Base-by-base conservation (phyloP, 1,140 invertebrate species). In the Drosophila murphyi region DNA sequence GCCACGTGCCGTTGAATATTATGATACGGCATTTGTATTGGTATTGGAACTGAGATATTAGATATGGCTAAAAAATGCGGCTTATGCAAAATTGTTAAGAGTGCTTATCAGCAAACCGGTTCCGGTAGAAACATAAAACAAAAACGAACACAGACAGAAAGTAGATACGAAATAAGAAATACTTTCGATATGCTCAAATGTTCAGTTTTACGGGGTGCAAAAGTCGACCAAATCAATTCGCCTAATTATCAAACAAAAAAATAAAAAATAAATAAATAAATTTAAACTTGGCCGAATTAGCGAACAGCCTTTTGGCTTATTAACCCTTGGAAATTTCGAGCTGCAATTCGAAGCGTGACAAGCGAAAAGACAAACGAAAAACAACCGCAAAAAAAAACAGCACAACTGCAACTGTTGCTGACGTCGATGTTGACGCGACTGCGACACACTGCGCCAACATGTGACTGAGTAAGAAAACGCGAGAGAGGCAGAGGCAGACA, bases 161-260 rank as follows among this genome's bases (percentile, higher is more conserved):
- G 4, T 20, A 5, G 48, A 67, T 43, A 39, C 34, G 10, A 65
- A 64, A 71, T 63, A 47, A 29, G 3, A 29, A 48, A 37, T 48
- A 48, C 28, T 41, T 41, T 32, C n/a, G 10, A 12, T 20, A 8
- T 20, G 20, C 20, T 0, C 20, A 20, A 20, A 20, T 20, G 20
- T 20, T 20, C 1, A 20, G 20, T 20, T 32, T 12, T 28, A 5
- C 7, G 10, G 31, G 32, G 37, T 52, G 52, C 74, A 62, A 77
- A 77, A 50, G 70, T 78, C 64, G 75, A 52, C 20, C 20, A 61
- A 78, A 74, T 78, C 67, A 43, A 78, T 82, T 82, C 70, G 70
- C 51, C 50, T 78, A 78, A 70, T 61, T 65, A 41, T 20, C 20
- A 20, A 20, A 20, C 1, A 37, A 55, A 28, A 39, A 56, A 50